Percentiles rank a stretch among this genome's conserved stretches.
phyloP scores from a whole-genome alignment of 2,797 vertebrate genomes.

The Prionace glauca region DNA sequence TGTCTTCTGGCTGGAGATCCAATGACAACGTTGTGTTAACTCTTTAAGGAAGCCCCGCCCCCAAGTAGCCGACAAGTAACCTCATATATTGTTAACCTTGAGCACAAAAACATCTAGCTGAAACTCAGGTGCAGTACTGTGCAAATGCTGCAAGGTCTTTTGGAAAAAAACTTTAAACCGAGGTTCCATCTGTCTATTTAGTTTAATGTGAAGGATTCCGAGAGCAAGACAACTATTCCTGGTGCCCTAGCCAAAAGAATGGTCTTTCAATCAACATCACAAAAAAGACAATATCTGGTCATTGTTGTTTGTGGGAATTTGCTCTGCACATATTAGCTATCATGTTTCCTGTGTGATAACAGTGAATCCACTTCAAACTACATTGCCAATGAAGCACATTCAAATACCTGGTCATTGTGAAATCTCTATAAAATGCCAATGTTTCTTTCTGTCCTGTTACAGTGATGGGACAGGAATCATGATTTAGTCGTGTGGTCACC shows the following conservation, averaged over 20 bases:
- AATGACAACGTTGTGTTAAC: too few relatives aligned
- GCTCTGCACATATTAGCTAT: not conserved
- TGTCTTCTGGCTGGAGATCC: too few relatives aligned
- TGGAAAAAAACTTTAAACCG: not conserved
- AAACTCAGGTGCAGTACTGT: not conserved
- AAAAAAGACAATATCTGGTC: not conserved
- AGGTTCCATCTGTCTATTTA: too few relatives aligned
- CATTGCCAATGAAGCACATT: not conserved
- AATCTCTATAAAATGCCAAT: not conserved
- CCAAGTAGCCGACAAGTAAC: too few relatives aligned
- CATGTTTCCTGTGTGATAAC: not conserved
- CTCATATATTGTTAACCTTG: not conserved
- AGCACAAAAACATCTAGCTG: not conserved
- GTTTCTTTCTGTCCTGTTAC: not conserved
- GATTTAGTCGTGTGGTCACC: not conserved
- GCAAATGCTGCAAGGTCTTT: not conserved
- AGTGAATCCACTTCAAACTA: not conserved
- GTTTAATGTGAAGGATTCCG: not conserved
- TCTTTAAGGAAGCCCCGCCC: too few relatives aligned
- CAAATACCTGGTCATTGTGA: not conserved
- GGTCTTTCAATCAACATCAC: not conserved
- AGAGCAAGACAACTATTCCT: not conserved
- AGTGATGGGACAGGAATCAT: not conserved
- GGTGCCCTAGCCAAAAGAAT: not conserved
- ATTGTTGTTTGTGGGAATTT: not conserved